Evolutionary conservation across 2,888 invertebrate genomes (phyloP).

Genomic region (Scaptomyza flava): DNA sequence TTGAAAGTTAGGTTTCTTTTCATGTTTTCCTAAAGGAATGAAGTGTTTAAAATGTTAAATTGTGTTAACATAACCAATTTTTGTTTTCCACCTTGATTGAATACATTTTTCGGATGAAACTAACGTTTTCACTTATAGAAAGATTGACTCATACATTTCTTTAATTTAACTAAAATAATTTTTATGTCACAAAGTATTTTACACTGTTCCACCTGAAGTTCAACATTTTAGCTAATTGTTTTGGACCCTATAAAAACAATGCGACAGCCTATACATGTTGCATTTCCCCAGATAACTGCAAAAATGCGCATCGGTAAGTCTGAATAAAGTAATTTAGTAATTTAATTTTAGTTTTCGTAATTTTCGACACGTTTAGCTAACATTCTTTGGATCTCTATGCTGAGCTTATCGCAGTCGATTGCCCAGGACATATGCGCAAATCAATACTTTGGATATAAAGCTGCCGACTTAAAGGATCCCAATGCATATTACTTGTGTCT

Average conservation of each 20-base stretch:
- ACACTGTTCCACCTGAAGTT: conserved; percentile 1
- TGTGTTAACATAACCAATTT: neutral
- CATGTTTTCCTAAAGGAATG: neutral
- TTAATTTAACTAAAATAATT: conserved; percentile 22
- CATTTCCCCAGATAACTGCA: neutral
- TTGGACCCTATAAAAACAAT: conserved; percentile 31
- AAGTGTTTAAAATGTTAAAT: neutral
- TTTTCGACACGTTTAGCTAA: neutral
- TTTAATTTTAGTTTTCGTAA: neutral
- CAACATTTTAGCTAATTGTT: conserved; percentile 26
- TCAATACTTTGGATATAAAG: conserved; percentile 39
- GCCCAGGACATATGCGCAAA: conserved; percentile 35
- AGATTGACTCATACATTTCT: neutral
- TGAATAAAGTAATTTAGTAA: neutral
- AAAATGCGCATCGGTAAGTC: conserved; percentile 51
- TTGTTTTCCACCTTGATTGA: neutral
- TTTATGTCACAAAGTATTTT: conserved; percentile 2
- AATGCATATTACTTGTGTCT: conserved; percentile 44
- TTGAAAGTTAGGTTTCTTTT: too few relatives aligned
- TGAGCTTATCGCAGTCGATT: conserved; percentile 21
- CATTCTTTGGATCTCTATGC: conserved; percentile 27
- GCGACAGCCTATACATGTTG: neutral
- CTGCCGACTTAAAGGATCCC: conserved; percentile 10
- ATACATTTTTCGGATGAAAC: neutral
- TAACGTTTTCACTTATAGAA: neutral